phyloP scores from a whole-genome alignment of 2,113 vertebrate genomes.

The Laterallus jamaicensis region DNA sequence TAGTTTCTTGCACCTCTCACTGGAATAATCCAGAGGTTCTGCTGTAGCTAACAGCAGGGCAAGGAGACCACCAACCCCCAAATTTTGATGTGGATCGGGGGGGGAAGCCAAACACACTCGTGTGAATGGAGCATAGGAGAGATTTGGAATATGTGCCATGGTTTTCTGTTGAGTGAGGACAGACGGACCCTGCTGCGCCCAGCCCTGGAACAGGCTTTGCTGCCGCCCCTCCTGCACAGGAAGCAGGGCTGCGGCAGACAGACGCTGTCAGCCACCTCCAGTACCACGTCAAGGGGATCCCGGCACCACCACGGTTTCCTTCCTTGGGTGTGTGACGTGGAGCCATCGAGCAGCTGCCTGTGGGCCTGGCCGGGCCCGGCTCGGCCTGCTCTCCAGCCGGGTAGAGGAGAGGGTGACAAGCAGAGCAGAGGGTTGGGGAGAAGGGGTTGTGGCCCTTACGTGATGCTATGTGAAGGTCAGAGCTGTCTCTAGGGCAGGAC shows the following conservation, averaged over 20 bases:
- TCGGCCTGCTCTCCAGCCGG: neutral
- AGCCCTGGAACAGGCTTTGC: rapidly evolving
- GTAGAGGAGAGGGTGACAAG: neutral
- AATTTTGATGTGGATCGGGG: neutral
- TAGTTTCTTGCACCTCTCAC: neutral
- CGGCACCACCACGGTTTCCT: neutral
- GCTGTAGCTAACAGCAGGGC: neutral
- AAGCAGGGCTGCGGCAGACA: neutral
- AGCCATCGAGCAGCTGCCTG: neutral
- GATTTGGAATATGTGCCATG: too few relatives aligned
- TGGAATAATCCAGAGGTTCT: neutral
- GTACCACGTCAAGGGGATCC: neutral
- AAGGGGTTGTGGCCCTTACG: rapidly evolving
- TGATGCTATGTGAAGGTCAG: rapidly evolving
- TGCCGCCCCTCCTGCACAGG: rapidly evolving
- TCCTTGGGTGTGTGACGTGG: neutral
- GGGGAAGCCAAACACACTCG: too few relatives aligned
- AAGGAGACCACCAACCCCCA: neutral
- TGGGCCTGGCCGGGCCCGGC: rapidly evolving
- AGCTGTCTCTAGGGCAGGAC: rapidly evolving
- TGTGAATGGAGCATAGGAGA: neutral
- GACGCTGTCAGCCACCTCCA: neutral
- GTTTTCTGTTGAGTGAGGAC: rapidly evolving
- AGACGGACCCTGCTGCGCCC: rapidly evolving
- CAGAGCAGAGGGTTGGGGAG: rapidly evolving